Evolutionary conservation across 2,888 invertebrate genomes (phyloP), one percentile per base, ranked within the genome.

Genomic region (Ichneumon xanthorius): DNA sequence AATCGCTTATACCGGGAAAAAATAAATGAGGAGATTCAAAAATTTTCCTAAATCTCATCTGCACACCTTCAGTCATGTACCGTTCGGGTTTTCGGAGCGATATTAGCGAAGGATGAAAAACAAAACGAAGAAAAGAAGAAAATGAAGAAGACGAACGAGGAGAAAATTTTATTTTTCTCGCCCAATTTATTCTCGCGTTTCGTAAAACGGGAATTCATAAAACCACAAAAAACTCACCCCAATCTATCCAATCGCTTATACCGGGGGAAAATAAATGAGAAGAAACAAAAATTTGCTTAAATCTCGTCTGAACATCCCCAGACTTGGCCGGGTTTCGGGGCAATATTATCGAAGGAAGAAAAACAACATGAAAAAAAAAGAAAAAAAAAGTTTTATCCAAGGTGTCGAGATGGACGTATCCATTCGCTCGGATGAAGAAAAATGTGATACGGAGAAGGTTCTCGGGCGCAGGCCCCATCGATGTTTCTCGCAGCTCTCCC

Each of bases 351-450:
- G 14, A 11, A 26, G 26, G 30, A 9, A 16, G 4, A 48, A 5
- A 4, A 16, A 16, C 0, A 9, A 6, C 22, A 53, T 55, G n/a
- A 30, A 33, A 33, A 33, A 33, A 33, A 33, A 33, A 33, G n/a
- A 7, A 33, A 33, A 33, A 33, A 33, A 33, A 33, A 5, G 33
- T 33, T 55, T 58, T 58, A 6, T 73, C 14, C 58, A 45, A 61
- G 22, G 40, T 68, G 55, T 68, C 26, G 19, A 40, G 50, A 65
- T 68, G 78, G 78, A 83, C 70, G 79, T 53, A 75, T 79, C 75
- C 58, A 76, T 80, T 80, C 75, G 63, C 70, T 70, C 33, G 70
- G 37, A 68, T 33, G 72, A 73, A 72, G 48, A 80, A 50, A 65
- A 30, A 55, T 45, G 58, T 70, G 30, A 55, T 55, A 65, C 71